These are phyloP conservation scores for Antedon mediterranea DNA, from an alignment of 53 echinoderm and acorn worm genomes.

Conservation along the genomic window DNA sequence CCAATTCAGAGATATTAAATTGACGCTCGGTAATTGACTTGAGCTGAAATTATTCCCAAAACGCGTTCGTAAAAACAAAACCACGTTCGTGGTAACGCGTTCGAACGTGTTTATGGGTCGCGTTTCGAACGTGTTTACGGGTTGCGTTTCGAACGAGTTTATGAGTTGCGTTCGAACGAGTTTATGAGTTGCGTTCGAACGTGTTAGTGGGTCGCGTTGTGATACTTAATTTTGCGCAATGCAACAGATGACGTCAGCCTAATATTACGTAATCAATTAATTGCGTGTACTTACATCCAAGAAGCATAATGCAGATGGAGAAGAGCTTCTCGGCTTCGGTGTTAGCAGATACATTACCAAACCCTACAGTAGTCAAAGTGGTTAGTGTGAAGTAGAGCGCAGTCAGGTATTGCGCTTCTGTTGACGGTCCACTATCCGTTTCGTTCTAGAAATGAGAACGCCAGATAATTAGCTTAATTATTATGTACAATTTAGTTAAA, in stretches of 20 bases:
- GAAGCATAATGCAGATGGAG: conserved; percentile 89
- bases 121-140: too few relatives aligned
- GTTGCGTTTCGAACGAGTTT: too few relatives aligned
- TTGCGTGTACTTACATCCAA: conserved; percentile 67
- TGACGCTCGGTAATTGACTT: neutral
- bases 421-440: conserved; percentile 64
- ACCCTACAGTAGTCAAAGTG: conserved; percentile 85
- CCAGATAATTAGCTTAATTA: too few relatives aligned
- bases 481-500: too few relatives aligned
- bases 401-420: conserved; percentile 74
- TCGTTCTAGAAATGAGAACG: conserved; percentile 37
- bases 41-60: neutral
- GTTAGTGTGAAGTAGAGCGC: conserved; percentile 93
- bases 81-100: too few relatives aligned
- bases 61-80: neutral
- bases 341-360: conserved; percentile 85
- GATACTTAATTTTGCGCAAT: too few relatives aligned
- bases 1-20: neutral
- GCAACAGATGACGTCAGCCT: too few relatives aligned
- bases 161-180: too few relatives aligned
- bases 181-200: too few relatives aligned
- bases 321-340: conserved; percentile 93
- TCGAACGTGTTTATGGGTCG: too few relatives aligned
- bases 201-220: too few relatives aligned
- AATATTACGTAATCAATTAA: neutral